These are phyloP conservation scores for Calcarius lapponicus DNA, from an alignment of 2,797 vertebrate genomes.

Conservation along the genomic window DNA sequence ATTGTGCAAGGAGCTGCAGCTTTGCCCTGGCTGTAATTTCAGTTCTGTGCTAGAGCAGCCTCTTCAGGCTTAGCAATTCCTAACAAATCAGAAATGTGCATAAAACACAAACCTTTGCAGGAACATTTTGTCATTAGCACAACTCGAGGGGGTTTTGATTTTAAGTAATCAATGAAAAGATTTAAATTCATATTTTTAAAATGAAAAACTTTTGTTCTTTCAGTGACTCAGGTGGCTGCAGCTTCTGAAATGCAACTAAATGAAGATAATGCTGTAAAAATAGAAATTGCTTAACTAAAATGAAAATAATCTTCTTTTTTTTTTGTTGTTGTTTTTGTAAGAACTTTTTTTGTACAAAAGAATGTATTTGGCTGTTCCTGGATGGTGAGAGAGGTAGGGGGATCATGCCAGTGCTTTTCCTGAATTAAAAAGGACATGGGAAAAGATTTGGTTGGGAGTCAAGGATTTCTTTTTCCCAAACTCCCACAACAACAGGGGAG, in stretches of 20 bases:
- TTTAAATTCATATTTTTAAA: not conserved
- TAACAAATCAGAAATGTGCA: not conserved
- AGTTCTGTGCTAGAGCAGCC: not conserved
- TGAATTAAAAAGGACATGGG: not conserved
- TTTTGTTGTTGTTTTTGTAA: not conserved
- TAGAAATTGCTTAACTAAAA: not conserved
- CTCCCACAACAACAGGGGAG: not conserved
- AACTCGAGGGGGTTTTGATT: not conserved
- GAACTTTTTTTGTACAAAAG: not conserved
- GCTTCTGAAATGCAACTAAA: conserved; percentile 9
- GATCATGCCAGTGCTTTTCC: not conserved
- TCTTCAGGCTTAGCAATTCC: not conserved
- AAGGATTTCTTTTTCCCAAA: not conserved
- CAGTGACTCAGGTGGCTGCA: not conserved
- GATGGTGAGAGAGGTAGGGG: not conserved
- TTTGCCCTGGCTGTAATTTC: not conserved
- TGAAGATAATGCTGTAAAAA: not conserved
- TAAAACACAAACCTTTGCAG: not conserved
- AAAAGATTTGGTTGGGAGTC: not conserved
- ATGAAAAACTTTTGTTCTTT: not conserved
- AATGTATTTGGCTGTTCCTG: not conserved
- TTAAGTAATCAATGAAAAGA: not conserved
- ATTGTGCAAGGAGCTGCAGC: not conserved
- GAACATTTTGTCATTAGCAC: not conserved
- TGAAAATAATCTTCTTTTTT: not conserved